Percentiles rank a stretch among this genome's conserved stretches.
Evolutionary conservation across 2,888 invertebrate species (phyloP).

Genomic region (Nymphalis urticae): DNA sequence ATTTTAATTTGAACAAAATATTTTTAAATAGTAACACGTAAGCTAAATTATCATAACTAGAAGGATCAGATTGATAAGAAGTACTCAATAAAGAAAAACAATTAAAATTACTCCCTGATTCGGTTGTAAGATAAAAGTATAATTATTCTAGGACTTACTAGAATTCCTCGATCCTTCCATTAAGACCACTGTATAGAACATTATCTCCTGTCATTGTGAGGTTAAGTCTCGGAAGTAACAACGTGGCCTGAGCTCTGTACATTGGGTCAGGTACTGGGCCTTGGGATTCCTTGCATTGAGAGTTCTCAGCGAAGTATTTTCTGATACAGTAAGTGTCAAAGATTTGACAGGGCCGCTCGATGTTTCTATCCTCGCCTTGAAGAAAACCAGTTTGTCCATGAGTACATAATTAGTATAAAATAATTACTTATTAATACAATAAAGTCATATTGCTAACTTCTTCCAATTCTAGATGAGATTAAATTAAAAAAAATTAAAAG

Average conservation of each 20-base stretch:
- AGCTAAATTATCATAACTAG: too few species aligned
- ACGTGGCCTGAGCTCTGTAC: constrained; percentile 30
- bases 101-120: too few species aligned
- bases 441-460: too few species aligned
- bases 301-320: constrained; percentile 40
- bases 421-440: too few species aligned
- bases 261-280: constrained; percentile 42
- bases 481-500: too few species aligned
- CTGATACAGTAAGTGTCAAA: constrained; percentile 43
- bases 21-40: too few species aligned
- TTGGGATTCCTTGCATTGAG: constrained; percentile 35
- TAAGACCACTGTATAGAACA: constrained; percentile 35
- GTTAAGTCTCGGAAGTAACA: constrained; percentile 35
- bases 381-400: neutral
- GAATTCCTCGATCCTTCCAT: constrained; percentile 43
- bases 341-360: constrained; percentile 34
- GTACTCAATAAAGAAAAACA: too few species aligned
- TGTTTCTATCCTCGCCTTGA: constrained; percentile 17
- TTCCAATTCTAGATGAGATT: too few species aligned
- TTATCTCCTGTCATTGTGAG: constrained; percentile 34
- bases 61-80: too few species aligned
- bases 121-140: neutral
- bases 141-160: constrained; percentile 37
- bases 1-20: too few species aligned
- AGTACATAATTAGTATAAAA: neutral